Evolutionary conservation across 37 sponge, comb jelly and placozoan genomes (phyloP), one percentile per base, ranked within the genome.

Genomic region (Spongilla lacustris): DNA sequence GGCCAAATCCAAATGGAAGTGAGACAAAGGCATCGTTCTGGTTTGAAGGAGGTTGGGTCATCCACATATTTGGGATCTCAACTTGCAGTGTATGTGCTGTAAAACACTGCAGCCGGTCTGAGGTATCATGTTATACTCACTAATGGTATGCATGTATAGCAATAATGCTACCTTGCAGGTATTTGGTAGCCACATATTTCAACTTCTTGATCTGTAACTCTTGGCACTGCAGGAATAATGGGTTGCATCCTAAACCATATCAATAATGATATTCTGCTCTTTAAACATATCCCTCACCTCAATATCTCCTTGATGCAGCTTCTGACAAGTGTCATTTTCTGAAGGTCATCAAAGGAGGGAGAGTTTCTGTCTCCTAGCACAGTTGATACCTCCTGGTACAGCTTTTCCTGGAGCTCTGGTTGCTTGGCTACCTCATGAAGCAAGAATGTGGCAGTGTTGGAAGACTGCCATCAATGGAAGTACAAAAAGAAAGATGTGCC

Each of bases 1-100:
- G 84, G 13, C 89, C 89, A 71, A 76, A 78, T 34, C 89, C 89
- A 89, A 89, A 89, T 50, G 84, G 78, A 22, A 76, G 71, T 27
- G 68, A 69, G 0, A 77, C 14, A 73, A 89, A 89, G 37, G 84
- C 78, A 36, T 77, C 89, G 83, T 19, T 89, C 84, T 29, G 89
- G 84, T 13, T 71, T 77, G 79, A 83, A 89, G n/a, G 32, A 24
- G 28, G 50, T 22, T 33, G 89, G 89, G 26, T 89, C 79, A 24
- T 46, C 50, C 28, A 73, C 77, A 38, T 79, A 35, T 11, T 41
- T 34, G 14, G 73, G n/a, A 58, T 83, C 84, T 69, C 83, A 17
- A 8, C 84, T 67, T 26, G 38, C 83, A 31, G 84, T 58, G 14
- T 32, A 28, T 50, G 27, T 49, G 29, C 48, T 78, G 30, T 50